Evolutionary conservation across 2,113 vertebrate genomes (phyloP), one percentile per base, ranked within the genome.

Genomic region (Isichthys henryi): DNA sequence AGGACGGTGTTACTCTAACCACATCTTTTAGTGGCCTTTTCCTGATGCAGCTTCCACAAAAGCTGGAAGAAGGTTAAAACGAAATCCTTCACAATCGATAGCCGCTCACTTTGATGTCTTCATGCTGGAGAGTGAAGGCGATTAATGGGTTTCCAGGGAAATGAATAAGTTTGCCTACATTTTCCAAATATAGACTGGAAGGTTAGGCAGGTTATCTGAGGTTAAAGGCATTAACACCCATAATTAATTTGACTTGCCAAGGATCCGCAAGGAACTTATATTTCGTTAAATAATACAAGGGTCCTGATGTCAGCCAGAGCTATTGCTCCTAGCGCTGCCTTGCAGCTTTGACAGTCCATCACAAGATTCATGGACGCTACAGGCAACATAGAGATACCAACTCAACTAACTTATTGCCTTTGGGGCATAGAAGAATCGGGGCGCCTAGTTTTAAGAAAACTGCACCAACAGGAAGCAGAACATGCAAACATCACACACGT

Each of bases 171-270:
- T 83, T 2, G 50, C 3, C 43, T 86, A 62, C 43, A 56, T 74
- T 88, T 77, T 86, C 90, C 53, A 88, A 62, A 52, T 35, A 11
- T 48, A 39, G 56, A 8, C 56, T 87, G 31, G 5, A 35, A 5
- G 80, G 85, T 88, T 85, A 91, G 91, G 89, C 70, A 27, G 91
- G 52, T 92, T 90, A 90, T 91, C 45, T 6, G 58, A 53, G 88
- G 74, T 90, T 88, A 91, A 85, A 89, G 70, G 48, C 90, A 90
- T 89, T 89, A 88, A 89, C 86, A 91, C 74, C 39, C 85, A 82
- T 89, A 91, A 92, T 92, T 91, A 91, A 92, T 52, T 91, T 70
- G 39, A 90, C 87, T 87, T 91, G 90, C 88, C 89, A 90, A 87
- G 58, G 90, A 35, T 90, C 85, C 88, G 89, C 66, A 27, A 92